Conservation (phyloP, 2,113 vertebrate genomes). For the Chroicocephalus ridibundus region DNA sequence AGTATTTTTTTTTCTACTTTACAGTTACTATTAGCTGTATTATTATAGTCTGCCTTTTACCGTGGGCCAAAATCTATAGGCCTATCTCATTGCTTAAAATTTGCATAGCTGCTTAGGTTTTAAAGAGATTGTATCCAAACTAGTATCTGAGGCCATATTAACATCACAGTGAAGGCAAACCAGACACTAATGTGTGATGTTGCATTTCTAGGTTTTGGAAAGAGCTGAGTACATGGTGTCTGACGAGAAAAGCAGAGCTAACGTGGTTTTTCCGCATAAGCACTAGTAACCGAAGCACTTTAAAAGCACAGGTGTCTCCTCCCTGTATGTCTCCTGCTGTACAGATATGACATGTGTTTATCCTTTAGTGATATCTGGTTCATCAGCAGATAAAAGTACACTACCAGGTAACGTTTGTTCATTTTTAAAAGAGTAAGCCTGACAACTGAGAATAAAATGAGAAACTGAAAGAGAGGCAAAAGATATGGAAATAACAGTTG, state of each 20-base stretch:
- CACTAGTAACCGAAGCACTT: background rate
- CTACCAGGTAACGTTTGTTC: background rate
- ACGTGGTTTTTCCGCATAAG: background rate
- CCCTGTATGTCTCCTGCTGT: background rate
- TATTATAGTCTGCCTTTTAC: background rate
- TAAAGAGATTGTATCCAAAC: background rate
- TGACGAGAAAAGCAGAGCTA: background rate
- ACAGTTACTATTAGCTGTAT: background rate
- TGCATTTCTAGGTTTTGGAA: background rate
- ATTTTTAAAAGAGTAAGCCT: background rate
- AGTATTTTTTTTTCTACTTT: background rate
- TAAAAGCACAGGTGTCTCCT: background rate
- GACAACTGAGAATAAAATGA: fast-evolving
- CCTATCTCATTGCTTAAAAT: background rate
- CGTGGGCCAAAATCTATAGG: background rate
- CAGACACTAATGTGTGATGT: background rate
- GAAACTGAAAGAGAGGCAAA: background rate
- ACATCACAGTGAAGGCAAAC: background rate
- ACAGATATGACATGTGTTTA: background rate
- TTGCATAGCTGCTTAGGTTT: background rate
- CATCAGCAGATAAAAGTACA: background rate
- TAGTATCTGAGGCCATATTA: background rate
- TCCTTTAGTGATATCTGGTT: background rate
- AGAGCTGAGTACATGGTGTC: background rate
- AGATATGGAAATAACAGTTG: background rate